A percentile compares a stretch with the other conserved stretches of the same genome.
These are phyloP conservation scores for Brachyalestes nurse DNA, from an alignment of 2,797 vertebrate genomes.

Conservation along the genomic window DNA sequence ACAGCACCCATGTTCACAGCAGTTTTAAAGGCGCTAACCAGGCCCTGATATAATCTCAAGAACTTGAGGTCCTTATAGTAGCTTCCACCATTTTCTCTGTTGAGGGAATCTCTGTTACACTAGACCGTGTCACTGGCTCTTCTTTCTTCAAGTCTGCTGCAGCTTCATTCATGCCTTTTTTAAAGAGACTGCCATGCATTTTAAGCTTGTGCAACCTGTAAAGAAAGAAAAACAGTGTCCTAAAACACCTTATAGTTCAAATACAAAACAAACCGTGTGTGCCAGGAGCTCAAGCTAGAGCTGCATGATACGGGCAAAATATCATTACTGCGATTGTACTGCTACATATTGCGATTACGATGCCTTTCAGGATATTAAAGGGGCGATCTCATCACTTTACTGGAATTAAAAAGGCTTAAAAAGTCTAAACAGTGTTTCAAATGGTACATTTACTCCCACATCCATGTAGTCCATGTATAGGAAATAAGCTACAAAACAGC, in stretches of 20 bases:
- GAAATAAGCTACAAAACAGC: too few species aligned
- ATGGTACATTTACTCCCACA: too few species aligned
- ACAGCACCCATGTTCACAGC: not conserved
- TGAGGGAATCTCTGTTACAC: not conserved
- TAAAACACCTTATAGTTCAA: not conserved
- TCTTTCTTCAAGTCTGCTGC: slow-evolving; percentile 9
- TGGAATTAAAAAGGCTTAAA: too few species aligned
- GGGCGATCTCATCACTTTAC: too few species aligned
- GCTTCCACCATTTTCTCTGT: not conserved
- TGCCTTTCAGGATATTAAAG: too few species aligned
- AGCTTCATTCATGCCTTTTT: slow-evolving; percentile 35
- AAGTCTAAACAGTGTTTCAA: too few species aligned
- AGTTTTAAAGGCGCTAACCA: not conserved
- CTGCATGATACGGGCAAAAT: too few species aligned
- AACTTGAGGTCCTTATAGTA: not conserved
- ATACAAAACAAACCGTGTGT: too few species aligned
- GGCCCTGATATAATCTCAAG: slow-evolving; percentile 1
- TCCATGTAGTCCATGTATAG: too few species aligned
- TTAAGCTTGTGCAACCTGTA: slow-evolving; percentile 61
- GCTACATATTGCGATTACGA: too few species aligned
- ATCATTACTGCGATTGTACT: too few species aligned
- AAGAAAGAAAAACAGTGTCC: not conserved
- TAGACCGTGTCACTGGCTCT: not conserved
- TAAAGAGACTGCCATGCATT: slow-evolving; percentile 63
- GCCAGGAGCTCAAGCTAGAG: too few species aligned